Base-by-base conservation (phyloP, 2,797 vertebrate species). In the Rhincodon typus region DNA sequence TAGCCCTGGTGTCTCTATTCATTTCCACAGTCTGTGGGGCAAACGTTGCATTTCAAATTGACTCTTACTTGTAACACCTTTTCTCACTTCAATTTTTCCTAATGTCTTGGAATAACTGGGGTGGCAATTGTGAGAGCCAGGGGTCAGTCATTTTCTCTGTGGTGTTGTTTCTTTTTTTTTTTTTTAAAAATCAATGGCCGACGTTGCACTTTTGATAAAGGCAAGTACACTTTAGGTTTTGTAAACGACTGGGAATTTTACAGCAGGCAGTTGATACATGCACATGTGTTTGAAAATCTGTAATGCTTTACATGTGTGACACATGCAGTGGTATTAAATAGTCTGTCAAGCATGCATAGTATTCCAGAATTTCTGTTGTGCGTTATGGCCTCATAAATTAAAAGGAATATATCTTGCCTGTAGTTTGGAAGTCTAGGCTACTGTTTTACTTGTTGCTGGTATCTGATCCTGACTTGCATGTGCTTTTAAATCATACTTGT, bases 391-490 rank as follows among this genome's bases (percentile, higher is more conserved):
- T 23, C n/a, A 25, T 93, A 93, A 93, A 93, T 93, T 93, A 42
- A 93, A 38, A 67, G 21, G 46, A 77, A 30, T 74, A 34, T 34
- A 50, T 74, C 94, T 74, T 53, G 94, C 46, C 70, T 72, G 27
- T 50, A 77, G 70, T 70, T 74, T 72, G 74, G 69, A 95, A 74
- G 46, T 50, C 6, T 53, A 50, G 1, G 70, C 94, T 74, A 77
- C 42, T 67, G 46, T 95, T 72, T 72, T 57, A 95, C 70, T 95
- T 74, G 69, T 94, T 74, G 94, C 70, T 72, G 27, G 53, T 95
- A 19, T 6, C 27, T 17, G 72, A 46, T 74, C 15, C 42, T 34
- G 50, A 34, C 46, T 46, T 6, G 70, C 15, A 34, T 72, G 46
- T 34, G 25, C 62, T 21, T 66, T 93, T 23, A 25, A 46, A 19